Conservation (phyloP, 2,888 invertebrate genomes). For the Erynnis tages region DNA sequence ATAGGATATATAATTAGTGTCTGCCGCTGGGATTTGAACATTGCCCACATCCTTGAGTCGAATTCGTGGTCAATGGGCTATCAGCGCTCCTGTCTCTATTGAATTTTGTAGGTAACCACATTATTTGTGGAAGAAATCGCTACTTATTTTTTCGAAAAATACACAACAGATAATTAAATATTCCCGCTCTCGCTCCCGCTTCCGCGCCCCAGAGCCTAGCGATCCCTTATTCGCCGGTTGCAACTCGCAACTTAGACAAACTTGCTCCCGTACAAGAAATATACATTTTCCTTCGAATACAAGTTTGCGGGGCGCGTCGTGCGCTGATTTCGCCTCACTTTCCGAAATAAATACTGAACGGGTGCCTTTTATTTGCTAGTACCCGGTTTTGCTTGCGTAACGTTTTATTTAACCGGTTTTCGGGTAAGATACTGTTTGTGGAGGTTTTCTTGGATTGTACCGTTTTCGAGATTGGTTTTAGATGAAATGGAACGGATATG, state of each 20-base stretch:
- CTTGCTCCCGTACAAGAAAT: slow-evolving; percentile 60
- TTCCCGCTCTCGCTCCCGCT: slow-evolving; percentile 16
- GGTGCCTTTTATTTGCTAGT: slow-evolving; percentile 37
- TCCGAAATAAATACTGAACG: slow-evolving; percentile 46
- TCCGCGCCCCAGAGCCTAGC: not conserved
- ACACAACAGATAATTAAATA: too few relatives aligned
- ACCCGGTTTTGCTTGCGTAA: slow-evolving; percentile 15
- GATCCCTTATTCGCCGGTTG: slow-evolving; percentile 33
- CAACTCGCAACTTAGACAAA: slow-evolving; percentile 61
- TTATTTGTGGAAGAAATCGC: too few relatives aligned
- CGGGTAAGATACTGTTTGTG: not conserved
- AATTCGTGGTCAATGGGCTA: too few relatives aligned
- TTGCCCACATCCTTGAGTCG: too few relatives aligned
- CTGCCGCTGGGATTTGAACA: too few relatives aligned
- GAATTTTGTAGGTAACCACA: too few relatives aligned
- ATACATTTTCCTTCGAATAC: slow-evolving; percentile 61
- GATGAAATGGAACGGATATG: too few relatives aligned
- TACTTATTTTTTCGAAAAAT: too few relatives aligned
- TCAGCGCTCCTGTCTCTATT: too few relatives aligned
- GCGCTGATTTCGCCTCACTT: slow-evolving; percentile 54
- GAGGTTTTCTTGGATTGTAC: not conserved
- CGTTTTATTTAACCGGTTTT: slow-evolving; percentile 10
- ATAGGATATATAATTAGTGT: too few relatives aligned
- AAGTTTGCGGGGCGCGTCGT: slow-evolving; percentile 50
- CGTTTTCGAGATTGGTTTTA: not conserved